These are phyloP conservation scores for Cotesia typhae DNA, from an alignment of 1,140 invertebrate species.

Conservation along the genomic window DNA sequence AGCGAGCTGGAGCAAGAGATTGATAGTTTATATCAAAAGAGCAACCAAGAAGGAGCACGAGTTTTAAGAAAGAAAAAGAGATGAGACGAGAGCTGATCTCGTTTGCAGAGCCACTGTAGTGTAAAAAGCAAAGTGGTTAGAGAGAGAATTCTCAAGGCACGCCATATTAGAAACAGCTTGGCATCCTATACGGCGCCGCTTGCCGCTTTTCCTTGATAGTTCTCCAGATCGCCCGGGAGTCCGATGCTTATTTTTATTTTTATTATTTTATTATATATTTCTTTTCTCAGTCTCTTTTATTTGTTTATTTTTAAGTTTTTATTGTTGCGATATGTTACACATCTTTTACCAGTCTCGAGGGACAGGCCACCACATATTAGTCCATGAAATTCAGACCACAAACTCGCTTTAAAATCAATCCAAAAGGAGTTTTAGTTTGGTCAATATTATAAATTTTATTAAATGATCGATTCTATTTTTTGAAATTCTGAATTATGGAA, in stretches of 20 bases:
- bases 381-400: constrained; percentile 15
- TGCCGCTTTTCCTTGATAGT: constrained; percentile 46
- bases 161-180: constrained; percentile 40
- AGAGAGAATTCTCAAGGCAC: constrained; percentile 21
- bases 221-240: constrained; percentile 2
- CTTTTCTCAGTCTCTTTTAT: constrained; percentile 23
- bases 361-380: constrained; percentile 6
- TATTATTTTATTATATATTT: not conserved
- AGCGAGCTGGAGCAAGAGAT: too few species aligned
- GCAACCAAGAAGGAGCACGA: not conserved
- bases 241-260: too few species aligned
- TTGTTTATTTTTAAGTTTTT: not conserved
- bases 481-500: too few species aligned
- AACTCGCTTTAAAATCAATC: constrained; percentile 5
- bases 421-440: not conserved
- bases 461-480: not conserved
- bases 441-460: too few species aligned
- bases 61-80: constrained; percentile 13
- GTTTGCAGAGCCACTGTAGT: constrained; percentile 37
- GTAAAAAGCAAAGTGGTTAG: constrained; percentile 33
- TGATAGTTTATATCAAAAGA: not conserved
- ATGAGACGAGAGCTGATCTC: constrained; percentile 32
- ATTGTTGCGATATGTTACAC: not conserved
- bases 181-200: constrained; percentile 49
- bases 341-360: constrained; percentile 21